Evolutionary conservation across 2,797 vertebrate species (phyloP).

Genomic region (Crypturellus tataupa): DNA sequence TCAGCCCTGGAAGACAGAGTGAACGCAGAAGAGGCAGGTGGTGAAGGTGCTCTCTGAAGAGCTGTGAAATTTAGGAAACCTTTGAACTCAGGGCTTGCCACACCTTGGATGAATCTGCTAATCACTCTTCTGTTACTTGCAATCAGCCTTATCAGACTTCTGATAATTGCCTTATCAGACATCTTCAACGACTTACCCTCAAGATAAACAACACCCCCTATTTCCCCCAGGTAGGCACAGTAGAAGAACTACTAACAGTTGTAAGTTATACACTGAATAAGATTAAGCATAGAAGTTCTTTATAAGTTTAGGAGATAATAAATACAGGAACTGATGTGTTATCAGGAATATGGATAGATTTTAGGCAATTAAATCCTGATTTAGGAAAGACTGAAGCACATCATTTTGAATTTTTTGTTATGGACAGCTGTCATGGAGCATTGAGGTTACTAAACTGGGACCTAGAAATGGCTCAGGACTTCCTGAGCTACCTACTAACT

Average conservation of each 20-base stretch:
- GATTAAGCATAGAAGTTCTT: background rate
- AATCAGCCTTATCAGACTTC: background rate
- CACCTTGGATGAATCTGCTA: background rate
- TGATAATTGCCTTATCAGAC: background rate
- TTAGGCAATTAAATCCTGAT: background rate
- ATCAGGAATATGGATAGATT: background rate
- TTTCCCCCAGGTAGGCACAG: background rate
- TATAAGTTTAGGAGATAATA: background rate
- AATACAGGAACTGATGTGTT: background rate
- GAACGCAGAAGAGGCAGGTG: background rate
- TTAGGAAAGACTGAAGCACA: background rate
- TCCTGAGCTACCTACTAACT: too few relatives aligned
- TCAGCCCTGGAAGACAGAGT: background rate
- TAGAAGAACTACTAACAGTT: background rate
- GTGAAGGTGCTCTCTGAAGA: background rate
- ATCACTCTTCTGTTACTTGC: background rate
- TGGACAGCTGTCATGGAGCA: background rate
- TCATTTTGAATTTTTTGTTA: background rate
- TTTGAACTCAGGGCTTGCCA: background rate
- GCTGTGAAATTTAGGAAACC: background rate
- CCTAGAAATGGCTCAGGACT: background rate
- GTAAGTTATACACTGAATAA: background rate
- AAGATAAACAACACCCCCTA: background rate
- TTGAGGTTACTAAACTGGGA: background rate
- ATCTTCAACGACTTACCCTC: background rate